These are phyloP conservation scores for Charaxes varanes DNA, from an alignment of 1,140 invertebrate species.

Conservation along the genomic window DNA sequence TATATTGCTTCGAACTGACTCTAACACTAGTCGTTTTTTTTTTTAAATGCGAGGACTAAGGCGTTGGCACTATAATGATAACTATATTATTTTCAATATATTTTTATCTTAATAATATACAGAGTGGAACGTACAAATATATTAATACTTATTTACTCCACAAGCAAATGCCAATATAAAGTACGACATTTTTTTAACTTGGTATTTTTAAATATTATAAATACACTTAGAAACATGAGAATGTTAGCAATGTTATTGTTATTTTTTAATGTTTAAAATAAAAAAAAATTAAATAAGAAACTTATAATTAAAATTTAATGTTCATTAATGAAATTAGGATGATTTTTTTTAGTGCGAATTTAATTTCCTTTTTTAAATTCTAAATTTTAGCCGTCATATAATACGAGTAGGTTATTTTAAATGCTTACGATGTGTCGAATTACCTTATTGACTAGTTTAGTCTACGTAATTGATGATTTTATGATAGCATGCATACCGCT, in stretches of 20 bases:
- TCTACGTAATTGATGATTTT: slow-evolving; percentile 33
- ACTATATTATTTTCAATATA: slow-evolving; percentile 29
- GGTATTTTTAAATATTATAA: slow-evolving; percentile 29
- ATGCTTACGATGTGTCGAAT: slow-evolving; percentile 26
- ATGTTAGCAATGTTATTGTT: slow-evolving; percentile 24
- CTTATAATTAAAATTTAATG: too few species aligned
- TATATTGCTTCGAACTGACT: too few species aligned
- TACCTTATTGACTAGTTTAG: slow-evolving; percentile 64
- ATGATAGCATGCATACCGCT: too few species aligned
- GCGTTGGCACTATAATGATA: slow-evolving; percentile 45
- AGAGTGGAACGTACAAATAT: slow-evolving; percentile 41
- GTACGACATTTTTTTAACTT: slow-evolving; percentile 48
- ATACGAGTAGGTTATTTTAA: too few species aligned
- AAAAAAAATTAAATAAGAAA: slow-evolving; percentile 4
- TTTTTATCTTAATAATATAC: slow-evolving; percentile 36
- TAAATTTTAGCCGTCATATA: too few species aligned
- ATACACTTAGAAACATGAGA: slow-evolving; percentile 43
- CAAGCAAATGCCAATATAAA: slow-evolving; percentile 57
- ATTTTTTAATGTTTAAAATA: slow-evolving; percentile 4
- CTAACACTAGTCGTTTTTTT: slow-evolving; percentile 2
- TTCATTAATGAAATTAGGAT: too few species aligned
- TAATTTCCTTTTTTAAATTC: too few species aligned
- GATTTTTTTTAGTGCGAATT: slow-evolving; percentile 12
- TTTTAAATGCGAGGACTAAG: slow-evolving; percentile 61
- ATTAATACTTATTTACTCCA: slow-evolving; percentile 35